Conservation (phyloP, 2,797 vertebrate species). For the Thamnophis elegans region DNA sequence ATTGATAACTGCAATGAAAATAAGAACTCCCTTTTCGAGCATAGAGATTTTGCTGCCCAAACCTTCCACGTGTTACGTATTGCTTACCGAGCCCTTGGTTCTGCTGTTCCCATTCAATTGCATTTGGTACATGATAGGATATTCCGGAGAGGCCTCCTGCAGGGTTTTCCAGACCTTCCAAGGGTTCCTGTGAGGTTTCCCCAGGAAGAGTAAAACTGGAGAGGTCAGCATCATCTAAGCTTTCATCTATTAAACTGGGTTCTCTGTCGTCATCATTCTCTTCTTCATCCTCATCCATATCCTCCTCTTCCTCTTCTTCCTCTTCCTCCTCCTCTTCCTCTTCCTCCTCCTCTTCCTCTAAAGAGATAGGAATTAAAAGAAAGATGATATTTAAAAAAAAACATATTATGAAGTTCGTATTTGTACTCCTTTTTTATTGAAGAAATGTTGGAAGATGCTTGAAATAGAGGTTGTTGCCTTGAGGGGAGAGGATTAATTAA, state of each 20-base stretch:
- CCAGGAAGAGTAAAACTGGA: slow-evolving; percentile 70
- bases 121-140: slow-evolving; percentile 79
- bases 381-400: slow-evolving; percentile 5
- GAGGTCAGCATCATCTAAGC: slow-evolving; percentile 78
- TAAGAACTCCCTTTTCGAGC: background rate
- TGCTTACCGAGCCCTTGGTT: slow-evolving; percentile 92
- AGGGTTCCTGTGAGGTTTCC: slow-evolving; percentile 72
- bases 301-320: slow-evolving; percentile 81
- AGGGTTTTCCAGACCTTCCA: slow-evolving; percentile 74
- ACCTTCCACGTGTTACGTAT: fast-evolving
- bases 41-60: too few species aligned
- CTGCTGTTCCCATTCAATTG: slow-evolving; percentile 85
- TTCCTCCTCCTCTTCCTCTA: slow-evolving; percentile 75
- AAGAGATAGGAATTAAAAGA: slow-evolving; percentile 40
- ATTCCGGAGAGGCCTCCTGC: slow-evolving; percentile 66
- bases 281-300: slow-evolving; percentile 82
- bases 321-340: slow-evolving; percentile 81
- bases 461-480: background rate
- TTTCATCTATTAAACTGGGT: slow-evolving; percentile 81
- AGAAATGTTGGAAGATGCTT: background rate
- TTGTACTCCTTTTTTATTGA: background rate
- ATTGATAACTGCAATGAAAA: background rate
- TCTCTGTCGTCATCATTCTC: slow-evolving; percentile 82
- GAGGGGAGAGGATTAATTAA: background rate
- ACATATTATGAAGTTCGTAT: too few species aligned